Conservation (phyloP, 2,888 invertebrate species). For the Caenorhabditis sp. region DNA sequence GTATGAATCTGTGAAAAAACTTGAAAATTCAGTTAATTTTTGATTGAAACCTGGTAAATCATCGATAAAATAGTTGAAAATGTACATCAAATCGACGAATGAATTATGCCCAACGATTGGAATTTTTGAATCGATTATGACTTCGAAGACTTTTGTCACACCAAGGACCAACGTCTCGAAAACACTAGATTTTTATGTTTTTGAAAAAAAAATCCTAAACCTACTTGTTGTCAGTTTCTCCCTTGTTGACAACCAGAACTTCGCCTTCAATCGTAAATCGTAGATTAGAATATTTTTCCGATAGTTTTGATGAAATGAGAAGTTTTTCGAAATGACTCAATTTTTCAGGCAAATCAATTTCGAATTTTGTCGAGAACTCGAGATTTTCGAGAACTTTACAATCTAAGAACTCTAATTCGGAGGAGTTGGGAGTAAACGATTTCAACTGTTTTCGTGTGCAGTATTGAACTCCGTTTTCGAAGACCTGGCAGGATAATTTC, state of each 20-base stretch:
- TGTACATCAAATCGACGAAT: conserved; percentile 30
- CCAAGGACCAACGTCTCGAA: neutral
- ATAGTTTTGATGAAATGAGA: neutral
- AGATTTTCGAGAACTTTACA: neutral
- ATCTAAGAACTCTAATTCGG: neutral
- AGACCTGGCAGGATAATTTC: conserved; percentile 14
- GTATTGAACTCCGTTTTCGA: conserved; percentile 26
- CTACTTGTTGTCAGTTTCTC: neutral
- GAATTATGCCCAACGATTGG: conserved; percentile 31
- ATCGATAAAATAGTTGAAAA: conserved; percentile 25
- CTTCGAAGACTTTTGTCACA: neutral
- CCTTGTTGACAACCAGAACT: neutral
- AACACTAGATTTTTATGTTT: neutral
- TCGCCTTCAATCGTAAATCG: neutral
- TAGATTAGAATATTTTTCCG: neutral
- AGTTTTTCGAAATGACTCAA: neutral
- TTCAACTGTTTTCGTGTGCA: conserved; percentile 10
- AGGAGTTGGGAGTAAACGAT: too few species aligned
- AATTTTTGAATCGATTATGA: neutral
- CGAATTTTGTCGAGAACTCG: neutral
- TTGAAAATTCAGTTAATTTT: neutral
- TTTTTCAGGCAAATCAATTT: neutral
- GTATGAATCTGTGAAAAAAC: conserved; percentile 12
- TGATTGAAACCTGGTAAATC: conserved; percentile 10
- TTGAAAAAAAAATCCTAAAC: neutral